Base-by-base conservation (phyloP, 2,888 invertebrate species). In the Drosophila nr. medialis region DNA sequence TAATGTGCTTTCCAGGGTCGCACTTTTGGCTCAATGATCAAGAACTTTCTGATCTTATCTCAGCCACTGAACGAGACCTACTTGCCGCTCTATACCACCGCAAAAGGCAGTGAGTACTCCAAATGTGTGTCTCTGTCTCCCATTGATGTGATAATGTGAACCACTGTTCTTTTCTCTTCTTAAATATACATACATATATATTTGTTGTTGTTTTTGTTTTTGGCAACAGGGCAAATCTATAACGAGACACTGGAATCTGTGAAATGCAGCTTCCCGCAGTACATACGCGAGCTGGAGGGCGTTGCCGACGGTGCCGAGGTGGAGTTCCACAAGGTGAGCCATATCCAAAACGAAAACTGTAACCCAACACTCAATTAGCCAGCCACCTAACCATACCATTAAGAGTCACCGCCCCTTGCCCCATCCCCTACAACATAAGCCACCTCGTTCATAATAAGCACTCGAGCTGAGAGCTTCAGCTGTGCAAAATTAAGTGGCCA, bases 301-400 rank as follows among this genome's bases (percentile, higher is more conserved):
- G 85, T 96, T n/a, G 96, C 98, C 10, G 97, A 97, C 90, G 98
- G 98, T 0, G 96, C 97, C 1, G 94, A 95, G 78, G 96, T 98
- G 6, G 96, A 97, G 0, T 98, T 98, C 92, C 93, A 96, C 81
- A 96, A 97, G 95, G 97, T 97, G 92, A 92, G 83, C 34, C 36
- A 13, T 45, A 34, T 48, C 11, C 50, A 62, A 55, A 48, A 18
- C 24, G 0, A 45, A 15, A 45, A 32, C 34, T 29, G 34, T 15
- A 50, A 30, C 30, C 34, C 30, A 40, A 40, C 27, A 10, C 29
- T 24, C 18, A 59, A 62, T 61, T 66, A 40, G 34, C 21, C 27
- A 30, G 7, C 18, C 42, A 27, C n/a, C 24, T 34, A 18, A 8
- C 29, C 54, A 24, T 4, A 8, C 29, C 54, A 24, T 4, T 36